Evolutionary conservation across 2,888 invertebrate genomes (phyloP), one percentile per base, ranked within the genome.

Genomic region (Rhingia campestris): DNA sequence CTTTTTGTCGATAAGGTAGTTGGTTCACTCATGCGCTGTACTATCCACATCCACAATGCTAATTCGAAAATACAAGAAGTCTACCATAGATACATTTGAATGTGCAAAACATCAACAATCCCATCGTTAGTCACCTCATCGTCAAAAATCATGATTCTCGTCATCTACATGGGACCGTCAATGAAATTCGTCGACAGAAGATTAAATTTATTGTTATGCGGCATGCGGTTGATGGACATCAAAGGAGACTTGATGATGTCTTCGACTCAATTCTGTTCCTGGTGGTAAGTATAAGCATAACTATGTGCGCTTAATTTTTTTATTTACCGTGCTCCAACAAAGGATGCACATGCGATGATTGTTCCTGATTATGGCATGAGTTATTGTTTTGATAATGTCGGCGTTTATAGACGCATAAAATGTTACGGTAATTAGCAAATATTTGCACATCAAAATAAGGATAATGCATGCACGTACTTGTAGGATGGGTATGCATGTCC

Each of bases 181-280:
- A 74, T 69, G 79, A 77, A 74, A 84, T 84, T 80, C 80, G 84
- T 80, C 80, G 75, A 84, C 84, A 80, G 84, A 66, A 69, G 70
- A 84, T 84, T 84, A 75, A 70, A 84, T 84, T 84, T 84, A 84
- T 80, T 69, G 70, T 74, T 77, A 69, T 73, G 56, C 66, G 64
- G 63, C 51, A 47, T 82, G 82, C 77, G 61, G 72, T 64, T 67
- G 81, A 77, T 64, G 79, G 73, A 77, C 82, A 82, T 73, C 82
- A 73, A 82, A 82, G 77, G 67, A 77, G 73, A 66, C 70, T 6
- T 64, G 49, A 58, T 56, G 47, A 61, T 61, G 51, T 54, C 43
- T 70, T 37, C 3, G 2, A 22, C 22, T 22, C 22, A 22, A 22
- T 22, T 22, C 22, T 22, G 22, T 56, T 41, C n/a, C 59, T 61